Conservation (phyloP, 2,113 vertebrate species). For the Stegostoma tigrinum region DNA sequence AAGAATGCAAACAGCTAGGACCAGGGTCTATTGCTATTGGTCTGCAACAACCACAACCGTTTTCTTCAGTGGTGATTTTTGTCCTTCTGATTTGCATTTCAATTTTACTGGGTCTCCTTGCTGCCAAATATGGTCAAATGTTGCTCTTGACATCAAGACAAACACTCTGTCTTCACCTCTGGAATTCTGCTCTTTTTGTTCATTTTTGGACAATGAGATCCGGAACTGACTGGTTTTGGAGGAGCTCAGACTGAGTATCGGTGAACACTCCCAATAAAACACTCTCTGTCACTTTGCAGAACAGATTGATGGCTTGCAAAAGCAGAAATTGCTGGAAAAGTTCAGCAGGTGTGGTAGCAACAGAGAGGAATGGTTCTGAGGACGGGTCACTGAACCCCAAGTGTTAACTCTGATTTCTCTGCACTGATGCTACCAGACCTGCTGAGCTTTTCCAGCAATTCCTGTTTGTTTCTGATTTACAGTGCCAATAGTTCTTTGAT, state of each 20-base stretch:
- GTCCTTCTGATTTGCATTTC: background rate
- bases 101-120: background rate
- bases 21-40: background rate
- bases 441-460: no score
- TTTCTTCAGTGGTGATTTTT: background rate
- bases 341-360: no score
- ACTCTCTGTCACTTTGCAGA: background rate
- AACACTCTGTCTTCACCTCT: background rate
- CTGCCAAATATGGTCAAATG: background rate
- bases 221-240: background rate
- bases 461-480: no score
- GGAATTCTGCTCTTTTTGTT: background rate
- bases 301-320: background rate
- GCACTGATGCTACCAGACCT: no score
- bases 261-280: background rate
- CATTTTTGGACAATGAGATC: background rate
- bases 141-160: background rate
- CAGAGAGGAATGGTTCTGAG: no score
- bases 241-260: background rate
- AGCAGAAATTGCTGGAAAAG: no score
- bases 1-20: background rate
- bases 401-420: no score
- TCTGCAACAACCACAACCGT: background rate
- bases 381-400: no score
- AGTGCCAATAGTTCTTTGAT: no score